phyloP scores from a whole-genome alignment of 2,797 vertebrate species.

The Propithecus deckenii region DNA sequence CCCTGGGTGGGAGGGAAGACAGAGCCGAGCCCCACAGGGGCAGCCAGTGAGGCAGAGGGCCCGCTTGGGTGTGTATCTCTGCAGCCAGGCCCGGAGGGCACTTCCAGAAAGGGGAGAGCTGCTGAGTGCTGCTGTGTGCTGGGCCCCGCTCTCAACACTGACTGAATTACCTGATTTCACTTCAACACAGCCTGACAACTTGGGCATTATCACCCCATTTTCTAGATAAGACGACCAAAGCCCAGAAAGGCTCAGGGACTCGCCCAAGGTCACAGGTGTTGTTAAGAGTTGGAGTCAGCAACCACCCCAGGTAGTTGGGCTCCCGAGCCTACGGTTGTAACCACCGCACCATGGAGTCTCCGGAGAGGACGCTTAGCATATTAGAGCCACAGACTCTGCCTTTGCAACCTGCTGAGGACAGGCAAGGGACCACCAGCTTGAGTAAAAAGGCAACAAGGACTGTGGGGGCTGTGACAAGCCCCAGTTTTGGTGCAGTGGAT shows the following conservation, averaged over 20 bases:
- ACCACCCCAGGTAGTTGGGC: not conserved
- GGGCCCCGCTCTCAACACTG: not conserved
- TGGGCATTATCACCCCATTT: not conserved
- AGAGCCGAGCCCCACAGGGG: not conserved
- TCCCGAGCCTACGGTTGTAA: not conserved
- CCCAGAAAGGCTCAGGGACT: not conserved
- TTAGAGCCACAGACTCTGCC: not conserved
- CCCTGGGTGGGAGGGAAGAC: not conserved
- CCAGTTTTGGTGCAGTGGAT: not conserved
- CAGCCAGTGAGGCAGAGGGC: not conserved
- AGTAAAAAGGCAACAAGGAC: no score
- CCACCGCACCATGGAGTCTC: no score
- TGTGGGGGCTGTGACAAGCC: no score
- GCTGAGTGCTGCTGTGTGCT: accelerated
- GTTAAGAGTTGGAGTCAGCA: not conserved
- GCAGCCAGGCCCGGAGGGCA: accelerated
- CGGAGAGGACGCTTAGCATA: not conserved
- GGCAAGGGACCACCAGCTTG: no score
- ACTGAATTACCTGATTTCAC: not conserved
- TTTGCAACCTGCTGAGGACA: not conserved
- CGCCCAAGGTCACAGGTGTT: not conserved
- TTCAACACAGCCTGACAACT: not conserved
- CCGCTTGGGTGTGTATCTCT: not conserved
- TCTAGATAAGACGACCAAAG: not conserved
- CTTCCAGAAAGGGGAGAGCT: not conserved